phyloP scores from a whole-genome alignment of 2,797 vertebrate species.

The Mormyrus proboscirostris region DNA sequence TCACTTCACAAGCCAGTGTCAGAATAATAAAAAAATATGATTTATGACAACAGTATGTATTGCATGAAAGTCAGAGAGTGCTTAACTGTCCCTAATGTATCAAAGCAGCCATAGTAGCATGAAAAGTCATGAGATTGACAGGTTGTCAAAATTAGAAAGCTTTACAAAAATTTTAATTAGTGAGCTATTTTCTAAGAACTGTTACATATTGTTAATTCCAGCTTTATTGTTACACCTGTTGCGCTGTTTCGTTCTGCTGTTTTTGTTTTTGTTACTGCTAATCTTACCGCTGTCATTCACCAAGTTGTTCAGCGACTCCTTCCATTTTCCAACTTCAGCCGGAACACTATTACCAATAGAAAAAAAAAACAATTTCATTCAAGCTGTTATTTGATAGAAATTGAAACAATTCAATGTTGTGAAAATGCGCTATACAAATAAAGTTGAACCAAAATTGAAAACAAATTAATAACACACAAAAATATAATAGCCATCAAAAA shows the following conservation, averaged over 20 bases:
- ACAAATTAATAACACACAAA: not conserved
- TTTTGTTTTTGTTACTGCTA: not conserved
- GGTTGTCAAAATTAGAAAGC: not conserved
- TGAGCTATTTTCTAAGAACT: not conserved
- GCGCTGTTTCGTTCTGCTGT: not conserved
- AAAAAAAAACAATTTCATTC: conserved; percentile 4
- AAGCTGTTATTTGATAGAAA: not conserved
- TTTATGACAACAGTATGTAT: not conserved
- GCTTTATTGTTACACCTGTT: not conserved
- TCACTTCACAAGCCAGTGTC: not conserved
- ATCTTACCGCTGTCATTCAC: conserved; percentile 76
- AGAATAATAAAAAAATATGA: not conserved
- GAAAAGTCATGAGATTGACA: not conserved
- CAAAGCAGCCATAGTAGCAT: not conserved
- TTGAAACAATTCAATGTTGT: not conserved
- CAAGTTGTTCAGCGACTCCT: conserved; percentile 75
- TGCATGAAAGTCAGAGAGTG: not conserved
- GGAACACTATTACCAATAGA: conserved; percentile 55
- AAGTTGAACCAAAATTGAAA: not conserved
- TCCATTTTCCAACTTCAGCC: conserved; percentile 79
- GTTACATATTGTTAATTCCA: not conserved
- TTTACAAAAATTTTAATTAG: not conserved
- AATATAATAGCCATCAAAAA: not conserved
- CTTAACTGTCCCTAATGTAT: not conserved
- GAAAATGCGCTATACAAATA: not conserved